Evolutionary conservation across 92 coral and sea anemone genomes (phyloP).

Genomic region (Epizoanthus stellaris): DNA sequence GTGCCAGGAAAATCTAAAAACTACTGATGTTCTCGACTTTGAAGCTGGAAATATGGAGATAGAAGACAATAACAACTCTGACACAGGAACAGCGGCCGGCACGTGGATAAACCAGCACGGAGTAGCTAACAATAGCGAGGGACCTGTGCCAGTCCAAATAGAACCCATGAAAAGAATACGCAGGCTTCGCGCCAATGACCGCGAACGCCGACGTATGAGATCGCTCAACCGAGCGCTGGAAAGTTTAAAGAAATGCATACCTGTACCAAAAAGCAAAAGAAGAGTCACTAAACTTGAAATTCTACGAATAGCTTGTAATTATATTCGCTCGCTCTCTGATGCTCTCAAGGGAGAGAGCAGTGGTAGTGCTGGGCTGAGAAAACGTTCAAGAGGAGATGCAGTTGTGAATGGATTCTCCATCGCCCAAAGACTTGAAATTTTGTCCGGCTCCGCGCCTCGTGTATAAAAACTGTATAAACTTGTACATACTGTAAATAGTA

Average conservation of each 20-base stretch:
- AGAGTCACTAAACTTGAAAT: conserved; percentile 97
- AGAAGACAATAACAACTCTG: conserved; percentile 40
- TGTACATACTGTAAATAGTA: conserved; percentile 13
- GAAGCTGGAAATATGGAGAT: conserved; percentile 15
- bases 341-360: conserved; percentile 82
- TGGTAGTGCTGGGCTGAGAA: conserved; percentile 58
- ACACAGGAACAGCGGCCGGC: conserved; percentile 58
- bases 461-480: conserved; percentile 6
- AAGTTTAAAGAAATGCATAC: conserved; percentile 95
- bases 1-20: conserved; percentile 27
- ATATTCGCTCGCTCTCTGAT: conserved; percentile 91
- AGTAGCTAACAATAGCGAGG: conserved; percentile 54
- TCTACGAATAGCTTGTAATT: conserved; percentile 95
- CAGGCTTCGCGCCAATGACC: conserved; percentile 99
- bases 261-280: conserved; percentile 94
- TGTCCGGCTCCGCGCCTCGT: conserved; percentile 60
- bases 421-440: conserved; percentile 92
- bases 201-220: conserved; percentile 94
- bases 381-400: conserved; percentile 65
- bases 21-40: conserved; percentile 6
- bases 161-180: conserved; percentile 96
- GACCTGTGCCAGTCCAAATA: conserved; percentile 61
- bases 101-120: conserved; percentile 64
- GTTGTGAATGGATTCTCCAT: conserved; percentile 96
- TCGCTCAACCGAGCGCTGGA: conserved; percentile 95